Evolutionary conservation across 1,140 invertebrate genomes (phyloP), one percentile per base, ranked within the genome.

Genomic region (Diorhabda elongata): DNA sequence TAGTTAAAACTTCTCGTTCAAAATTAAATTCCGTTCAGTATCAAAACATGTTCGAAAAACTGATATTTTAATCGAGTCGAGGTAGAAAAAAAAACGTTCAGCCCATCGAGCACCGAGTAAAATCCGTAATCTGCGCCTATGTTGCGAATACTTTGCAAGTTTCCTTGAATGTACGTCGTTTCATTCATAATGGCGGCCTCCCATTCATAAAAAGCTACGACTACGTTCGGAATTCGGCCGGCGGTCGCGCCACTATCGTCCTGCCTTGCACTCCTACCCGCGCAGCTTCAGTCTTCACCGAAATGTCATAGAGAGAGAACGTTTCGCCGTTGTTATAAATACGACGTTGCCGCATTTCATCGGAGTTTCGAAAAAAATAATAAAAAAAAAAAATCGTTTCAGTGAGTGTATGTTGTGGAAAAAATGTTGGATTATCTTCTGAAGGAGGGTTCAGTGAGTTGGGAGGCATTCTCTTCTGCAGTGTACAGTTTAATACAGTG

Each of bases 131-230:
- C 43, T 26, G 63, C 63, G 63, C 52, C 63, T 57, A 64, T 64
- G 63, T 75, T 68, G 74, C 74, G 72, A 75, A 75, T 73, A 74
- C 71, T 72, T 74, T 71, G 74, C 77, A 75, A 72, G 76, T 76
- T 77, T 84, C 84, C 83, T 83, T 78, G 75, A 78, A 77, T 75
- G 73, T 69, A 74, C 73, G 69, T 68, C 72, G 72, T 81, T 85
- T 85, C 84, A 85, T 85, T 88, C 88, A 89, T 88, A 87, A 89
- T 89, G 88, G 87, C 87, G 86, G 87, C 86, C 85, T 86, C 85
- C 86, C 88, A 89, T 89, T 89, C 88, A 89, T 89, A 89, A 89
- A 89, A 89, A 88, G 86, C 84, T 79, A 81, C 86, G 80, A 71
- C 75, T 69, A 73, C 77, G 77, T 78, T 76, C 75, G 72, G 68